Conservation (phyloP, 92 coral and sea anemone genomes). For the Palythoa grandis region DNA sequence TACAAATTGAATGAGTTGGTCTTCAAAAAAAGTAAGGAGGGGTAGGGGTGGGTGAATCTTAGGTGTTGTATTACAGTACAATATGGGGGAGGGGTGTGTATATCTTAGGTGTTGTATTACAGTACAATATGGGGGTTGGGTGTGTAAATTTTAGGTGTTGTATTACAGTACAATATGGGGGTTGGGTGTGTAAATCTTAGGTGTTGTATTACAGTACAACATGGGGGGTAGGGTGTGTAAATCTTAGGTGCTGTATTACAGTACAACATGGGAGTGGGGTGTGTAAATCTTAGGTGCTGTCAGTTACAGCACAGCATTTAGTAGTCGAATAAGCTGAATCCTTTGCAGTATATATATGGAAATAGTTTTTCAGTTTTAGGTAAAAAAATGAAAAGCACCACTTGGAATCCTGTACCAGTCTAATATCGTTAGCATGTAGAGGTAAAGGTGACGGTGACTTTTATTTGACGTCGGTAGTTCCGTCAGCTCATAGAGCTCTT, state of each 20-base stretch:
- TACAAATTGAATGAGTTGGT: conserved; percentile 42
- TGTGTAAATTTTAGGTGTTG: not conserved
- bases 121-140: not conserved
- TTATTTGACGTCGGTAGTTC: no score
- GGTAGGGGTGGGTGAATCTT: not conserved
- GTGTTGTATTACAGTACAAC: not conserved
- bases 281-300: not conserved
- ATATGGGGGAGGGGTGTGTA: not conserved
- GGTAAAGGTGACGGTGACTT: no score
- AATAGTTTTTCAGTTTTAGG: no score
- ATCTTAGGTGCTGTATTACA: not conserved
- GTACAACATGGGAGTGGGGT: not conserved
- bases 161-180: not conserved
- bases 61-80: not conserved
- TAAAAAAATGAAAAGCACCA: no score
- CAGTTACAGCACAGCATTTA: not conserved
- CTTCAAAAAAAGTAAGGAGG: conserved; percentile 30
- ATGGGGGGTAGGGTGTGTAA: not conserved
- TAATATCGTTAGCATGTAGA: no score
- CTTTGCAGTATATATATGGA: no score
- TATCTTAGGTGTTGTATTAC: not conserved
- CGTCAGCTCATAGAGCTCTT: no score
- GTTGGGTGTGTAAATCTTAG: not conserved
- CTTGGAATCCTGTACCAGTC: no score
- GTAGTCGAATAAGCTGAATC: no score